These are phyloP conservation scores for Coenonympha arcania DNA, from an alignment of 2,888 invertebrate species.

Conservation along the genomic window DNA sequence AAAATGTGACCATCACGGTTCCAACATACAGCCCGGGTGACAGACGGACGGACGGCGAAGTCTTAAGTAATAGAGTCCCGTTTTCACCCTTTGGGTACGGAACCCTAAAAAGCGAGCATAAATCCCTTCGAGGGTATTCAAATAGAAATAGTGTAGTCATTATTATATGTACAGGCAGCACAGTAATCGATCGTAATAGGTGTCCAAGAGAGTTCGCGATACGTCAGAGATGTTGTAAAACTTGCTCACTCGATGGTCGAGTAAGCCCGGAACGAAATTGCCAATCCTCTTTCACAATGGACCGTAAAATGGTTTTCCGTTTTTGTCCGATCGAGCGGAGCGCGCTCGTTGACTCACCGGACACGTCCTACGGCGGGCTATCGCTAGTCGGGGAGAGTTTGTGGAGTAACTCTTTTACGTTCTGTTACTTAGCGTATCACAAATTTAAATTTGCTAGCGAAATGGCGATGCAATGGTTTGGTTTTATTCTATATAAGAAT, in stretches of 20 bases:
- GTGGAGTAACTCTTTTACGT: slow-evolving; percentile 61
- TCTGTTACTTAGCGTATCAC: slow-evolving; percentile 9
- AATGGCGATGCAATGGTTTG: neutral
- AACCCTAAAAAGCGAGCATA: no score
- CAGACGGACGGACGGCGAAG: no score
- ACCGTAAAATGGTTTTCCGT: slow-evolving; percentile 75
- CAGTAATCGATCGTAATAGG: slow-evolving; percentile 8
- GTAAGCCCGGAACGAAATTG: slow-evolving; percentile 71
- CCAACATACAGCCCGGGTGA: no score
- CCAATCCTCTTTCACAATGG: slow-evolving; percentile 74
- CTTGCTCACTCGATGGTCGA: slow-evolving; percentile 66
- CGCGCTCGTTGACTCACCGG: slow-evolving; percentile 69
- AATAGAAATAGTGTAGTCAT: neutral
- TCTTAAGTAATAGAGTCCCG: no score
- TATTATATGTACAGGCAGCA: no score
- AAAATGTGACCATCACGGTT: no score
- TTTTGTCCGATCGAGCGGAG: slow-evolving; percentile 71
- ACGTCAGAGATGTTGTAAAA: slow-evolving; percentile 68
- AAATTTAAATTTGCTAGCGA: neutral
- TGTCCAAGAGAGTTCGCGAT: slow-evolving; percentile 40
- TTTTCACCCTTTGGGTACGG: no score
- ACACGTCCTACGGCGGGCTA: slow-evolving; percentile 67
- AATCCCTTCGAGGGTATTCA: no score
- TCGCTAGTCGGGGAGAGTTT: slow-evolving; percentile 60
- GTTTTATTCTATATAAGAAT: neutral